A percentile compares a stretch with the other conserved stretches of the same genome.
These are phyloP conservation scores for Alethe castanea DNA, from an alignment of 2,113 vertebrate genomes.

Conservation along the genomic window DNA sequence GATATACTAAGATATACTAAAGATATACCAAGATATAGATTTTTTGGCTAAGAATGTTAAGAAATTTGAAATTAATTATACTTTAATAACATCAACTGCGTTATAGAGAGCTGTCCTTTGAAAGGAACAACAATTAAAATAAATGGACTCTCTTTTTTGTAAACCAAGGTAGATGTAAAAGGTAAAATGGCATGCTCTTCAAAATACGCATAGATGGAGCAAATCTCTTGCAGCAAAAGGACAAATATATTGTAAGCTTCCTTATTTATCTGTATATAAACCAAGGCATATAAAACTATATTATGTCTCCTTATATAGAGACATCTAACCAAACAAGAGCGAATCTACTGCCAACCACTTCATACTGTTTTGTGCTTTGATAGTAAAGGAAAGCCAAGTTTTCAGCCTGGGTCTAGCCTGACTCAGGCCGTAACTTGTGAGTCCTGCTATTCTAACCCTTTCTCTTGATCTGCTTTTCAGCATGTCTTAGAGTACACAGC, in stretches of 20 bases:
- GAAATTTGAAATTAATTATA: not conserved
- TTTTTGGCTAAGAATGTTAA: not conserved
- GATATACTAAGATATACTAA: not conserved
- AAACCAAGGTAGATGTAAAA: constrained; percentile 53
- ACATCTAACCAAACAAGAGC: constrained; percentile 45
- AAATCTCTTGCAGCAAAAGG: not conserved
- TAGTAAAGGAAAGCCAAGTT: constrained; percentile 80
- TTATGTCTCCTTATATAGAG: constrained; percentile 30
- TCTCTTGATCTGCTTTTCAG: constrained; percentile 94
- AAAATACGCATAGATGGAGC: not conserved
- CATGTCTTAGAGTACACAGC: constrained; percentile 82
- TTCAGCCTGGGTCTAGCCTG: constrained; percentile 77
- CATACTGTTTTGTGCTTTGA: constrained; percentile 66
- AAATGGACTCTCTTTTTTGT: constrained; percentile 13
- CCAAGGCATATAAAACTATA: not conserved
- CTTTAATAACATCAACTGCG: not conserved
- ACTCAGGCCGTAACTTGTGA: constrained; percentile 84
- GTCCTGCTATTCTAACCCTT: constrained; percentile 99
- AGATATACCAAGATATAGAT: not conserved
- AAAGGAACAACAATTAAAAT: constrained; percentile 58
- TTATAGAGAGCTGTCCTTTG: constrained; percentile 22
- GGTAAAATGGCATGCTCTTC: not conserved
- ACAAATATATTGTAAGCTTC: not conserved
- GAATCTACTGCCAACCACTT: constrained; percentile 70
- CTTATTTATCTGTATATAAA: constrained; percentile 41